Evolutionary conservation across 1,140 invertebrate genomes (phyloP), one percentile per base, ranked within the genome.

Genomic region (Rhopalosiphum maidis): DNA sequence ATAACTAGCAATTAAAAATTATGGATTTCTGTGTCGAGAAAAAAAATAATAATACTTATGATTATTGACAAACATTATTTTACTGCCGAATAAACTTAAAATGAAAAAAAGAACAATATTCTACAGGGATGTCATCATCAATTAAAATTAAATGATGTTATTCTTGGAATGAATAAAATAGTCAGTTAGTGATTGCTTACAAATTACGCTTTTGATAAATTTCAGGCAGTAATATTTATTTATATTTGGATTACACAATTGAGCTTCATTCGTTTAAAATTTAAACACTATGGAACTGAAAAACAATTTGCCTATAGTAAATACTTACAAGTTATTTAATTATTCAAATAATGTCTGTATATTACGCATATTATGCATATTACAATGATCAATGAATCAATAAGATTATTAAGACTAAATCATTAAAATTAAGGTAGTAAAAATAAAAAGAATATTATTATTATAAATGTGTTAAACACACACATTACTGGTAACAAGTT

Each of bases 401-500:
- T 51, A 82, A 46, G 18, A 91, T 82, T 18, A 83, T 46, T 83
- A 91, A 91, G 77, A 82, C 60, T 91, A 91, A 23, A 91, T 82
- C 1, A 51, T 91, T 83, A 91, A 91, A 91, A 91, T 41, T 91
- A 91, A 91, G 2, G n/a, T 82, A 91, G 60, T 82, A 46, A 77
- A 91, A 46, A 91, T 48, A 46, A 83, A 68, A 91, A 35, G 46
- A 82, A 30, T 83, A 82, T 91, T 82, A 30, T 82, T 91, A 91
- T 82, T 46, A 91, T 82, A 35, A 51, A 83, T 92, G 77, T 92
- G 91, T 51, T 8, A 43, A 4, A n/a, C 30, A 92, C 37, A 83
- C 90, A 91, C 8, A 91, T 92, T 92, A 83, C 54, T 82, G 91
- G 91, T 92, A 92, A 92, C 91, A 92, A 92, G 77, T 92, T 92